phyloP scores from a whole-genome alignment of 2,888 invertebrate species.

The Orchesella flavescens region DNA sequence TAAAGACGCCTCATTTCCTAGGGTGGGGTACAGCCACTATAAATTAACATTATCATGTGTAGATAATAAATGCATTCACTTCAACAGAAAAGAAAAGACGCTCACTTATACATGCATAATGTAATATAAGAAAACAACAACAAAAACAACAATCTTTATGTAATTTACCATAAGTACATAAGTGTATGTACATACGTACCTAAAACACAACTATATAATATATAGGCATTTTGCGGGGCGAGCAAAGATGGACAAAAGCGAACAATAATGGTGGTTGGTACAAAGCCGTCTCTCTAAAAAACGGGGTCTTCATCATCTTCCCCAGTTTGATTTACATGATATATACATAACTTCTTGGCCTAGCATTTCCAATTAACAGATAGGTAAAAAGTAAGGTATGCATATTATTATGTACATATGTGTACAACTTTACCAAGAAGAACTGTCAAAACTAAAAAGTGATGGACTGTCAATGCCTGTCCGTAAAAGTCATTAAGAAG shows the following conservation, averaged over 20 bases:
- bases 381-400: no score
- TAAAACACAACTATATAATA: no score
- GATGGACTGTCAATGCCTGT: no score
- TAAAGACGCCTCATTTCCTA: constrained; percentile 55
- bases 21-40: constrained; percentile 48
- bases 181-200: background rate
- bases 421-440: no score
- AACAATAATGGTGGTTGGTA: background rate
- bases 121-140: constrained; percentile 10
- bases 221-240: constrained; percentile 4
- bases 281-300: background rate
- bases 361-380: no score
- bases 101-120: background rate
- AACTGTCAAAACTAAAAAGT: no score
- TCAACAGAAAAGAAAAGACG: constrained; percentile 18
- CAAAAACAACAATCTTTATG: constrained; percentile 1
- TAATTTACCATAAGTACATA: constrained; percentile 10
- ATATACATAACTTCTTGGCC: no score
- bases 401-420: no score
- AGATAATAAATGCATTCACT: constrained; percentile 38
- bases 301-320: background rate
- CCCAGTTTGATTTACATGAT: no score
- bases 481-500: no score
- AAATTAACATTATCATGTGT: constrained; percentile 52
- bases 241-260: background rate